Conservation (phyloP, 2,113 vertebrate genomes). For the Phocoena sinus region DNA sequence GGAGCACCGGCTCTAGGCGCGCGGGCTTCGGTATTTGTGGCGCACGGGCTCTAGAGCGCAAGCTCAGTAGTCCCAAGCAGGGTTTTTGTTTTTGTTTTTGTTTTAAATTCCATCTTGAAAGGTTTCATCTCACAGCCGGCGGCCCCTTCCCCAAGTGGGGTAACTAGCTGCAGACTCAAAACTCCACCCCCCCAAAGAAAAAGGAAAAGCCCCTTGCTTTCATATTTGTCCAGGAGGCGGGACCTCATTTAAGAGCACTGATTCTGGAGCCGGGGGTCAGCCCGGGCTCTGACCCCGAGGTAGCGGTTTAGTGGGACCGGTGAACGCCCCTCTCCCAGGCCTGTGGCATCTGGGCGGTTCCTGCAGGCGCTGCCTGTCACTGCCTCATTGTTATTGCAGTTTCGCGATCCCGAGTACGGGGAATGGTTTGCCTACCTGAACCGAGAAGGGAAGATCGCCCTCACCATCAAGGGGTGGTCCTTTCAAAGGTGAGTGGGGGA, state of each 20-base stretch:
- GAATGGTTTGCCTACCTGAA: slow-evolving; percentile 93
- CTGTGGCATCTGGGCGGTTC: too few relatives aligned
- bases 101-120: not conserved
- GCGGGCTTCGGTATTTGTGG: too few relatives aligned
- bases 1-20: too few relatives aligned
- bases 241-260: not conserved
- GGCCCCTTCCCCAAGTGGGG: not conserved
- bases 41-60: too few relatives aligned
- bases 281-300: not conserved
- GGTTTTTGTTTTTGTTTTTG: not conserved
- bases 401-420: slow-evolving; percentile 82
- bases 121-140: not conserved
- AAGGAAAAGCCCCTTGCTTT: not conserved
- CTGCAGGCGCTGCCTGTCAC: not conserved
- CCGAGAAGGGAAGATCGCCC: slow-evolving; percentile 84
- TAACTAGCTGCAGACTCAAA: not conserved
- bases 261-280: not conserved
- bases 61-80: not conserved
- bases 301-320: not conserved
- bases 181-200: not conserved
- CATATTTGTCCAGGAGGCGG: not conserved
- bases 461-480: slow-evolving; percentile 91
- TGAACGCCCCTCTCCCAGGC: not conserved
- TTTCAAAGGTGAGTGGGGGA: slow-evolving; percentile 86
- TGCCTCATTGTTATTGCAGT: slow-evolving; percentile 77